Evolutionary conservation across 2,797 vertebrate species (phyloP).

Genomic region (Manis crassicaudata): DNA sequence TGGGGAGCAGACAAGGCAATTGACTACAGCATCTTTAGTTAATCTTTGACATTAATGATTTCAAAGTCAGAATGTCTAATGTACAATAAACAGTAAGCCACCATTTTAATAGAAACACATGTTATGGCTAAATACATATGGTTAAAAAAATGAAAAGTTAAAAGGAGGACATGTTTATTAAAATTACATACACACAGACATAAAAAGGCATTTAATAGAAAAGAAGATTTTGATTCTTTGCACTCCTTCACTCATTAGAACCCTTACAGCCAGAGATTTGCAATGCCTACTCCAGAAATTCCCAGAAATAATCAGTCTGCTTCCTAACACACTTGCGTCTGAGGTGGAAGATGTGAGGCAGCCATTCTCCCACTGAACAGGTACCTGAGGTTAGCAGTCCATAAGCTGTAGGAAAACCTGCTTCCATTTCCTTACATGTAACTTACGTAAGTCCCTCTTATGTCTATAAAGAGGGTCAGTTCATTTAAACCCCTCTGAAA

Average conservation of each 20-base stretch:
- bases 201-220: not conserved
- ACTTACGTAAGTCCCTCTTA: not conserved
- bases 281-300: not conserved
- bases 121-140: no score
- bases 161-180: not conserved
- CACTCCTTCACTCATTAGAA: not conserved
- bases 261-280: not conserved
- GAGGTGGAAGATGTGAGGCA: fast-evolving
- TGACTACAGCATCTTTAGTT: not conserved
- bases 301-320: not conserved
- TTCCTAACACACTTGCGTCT: not conserved
- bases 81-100: no score
- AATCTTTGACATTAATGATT: not conserved
- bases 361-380: not conserved
- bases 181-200: not conserved
- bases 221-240: not conserved
- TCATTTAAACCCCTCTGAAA: not conserved
- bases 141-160: no score
- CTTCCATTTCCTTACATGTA: not conserved
- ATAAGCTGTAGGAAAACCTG: not conserved
- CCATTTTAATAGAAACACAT: no score
- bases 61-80: conserved; percentile 16
- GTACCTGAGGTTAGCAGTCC: not conserved
- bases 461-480: not conserved
- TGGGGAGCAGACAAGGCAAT: not conserved